Conservation (phyloP, 1,140 invertebrate species). For the Holcopasites calliopsidis region DNA sequence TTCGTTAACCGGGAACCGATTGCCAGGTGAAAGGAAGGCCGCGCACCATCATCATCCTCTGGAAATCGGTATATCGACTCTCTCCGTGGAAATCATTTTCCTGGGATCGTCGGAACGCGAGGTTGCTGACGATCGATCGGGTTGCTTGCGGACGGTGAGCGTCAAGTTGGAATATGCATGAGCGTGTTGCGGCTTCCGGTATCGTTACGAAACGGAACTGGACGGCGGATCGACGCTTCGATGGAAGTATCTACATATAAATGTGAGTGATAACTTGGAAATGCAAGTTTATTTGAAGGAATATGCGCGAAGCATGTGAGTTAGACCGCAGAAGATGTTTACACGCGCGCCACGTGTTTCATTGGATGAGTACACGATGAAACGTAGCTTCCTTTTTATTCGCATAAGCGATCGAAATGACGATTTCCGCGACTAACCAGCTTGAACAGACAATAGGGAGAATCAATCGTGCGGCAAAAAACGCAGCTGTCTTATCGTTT, state of each 20-base stretch:
- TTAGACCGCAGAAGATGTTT: not conserved
- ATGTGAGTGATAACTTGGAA: not conserved
- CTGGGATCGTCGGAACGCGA: not conserved
- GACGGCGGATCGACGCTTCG: not conserved
- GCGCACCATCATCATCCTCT: not conserved
- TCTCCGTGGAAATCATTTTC: not conserved
- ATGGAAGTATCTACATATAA: not conserved
- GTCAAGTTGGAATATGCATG: not conserved
- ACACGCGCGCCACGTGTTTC: too few species aligned
- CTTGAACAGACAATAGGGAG: too few species aligned
- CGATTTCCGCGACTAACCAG: too few species aligned
- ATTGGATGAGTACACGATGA: too few species aligned
- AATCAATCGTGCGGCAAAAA: too few species aligned
- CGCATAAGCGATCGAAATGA: too few species aligned
- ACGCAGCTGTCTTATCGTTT: too few species aligned
- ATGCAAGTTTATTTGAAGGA: not conserved
- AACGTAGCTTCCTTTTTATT: too few species aligned
- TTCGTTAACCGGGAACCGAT: not conserved
- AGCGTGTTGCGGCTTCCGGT: not conserved
- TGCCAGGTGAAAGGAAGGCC: slow-evolving; percentile 47
- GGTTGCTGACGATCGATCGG: not conserved
- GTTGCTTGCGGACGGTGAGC: not conserved
- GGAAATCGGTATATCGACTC: slow-evolving; percentile 3
- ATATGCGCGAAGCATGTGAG: not conserved
- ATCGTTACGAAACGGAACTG: too few species aligned